Percentiles rank a stretch among this genome's conserved stretches.
Evolutionary conservation across 2,113 vertebrate genomes (phyloP).

Genomic region (Chionis minor): DNA sequence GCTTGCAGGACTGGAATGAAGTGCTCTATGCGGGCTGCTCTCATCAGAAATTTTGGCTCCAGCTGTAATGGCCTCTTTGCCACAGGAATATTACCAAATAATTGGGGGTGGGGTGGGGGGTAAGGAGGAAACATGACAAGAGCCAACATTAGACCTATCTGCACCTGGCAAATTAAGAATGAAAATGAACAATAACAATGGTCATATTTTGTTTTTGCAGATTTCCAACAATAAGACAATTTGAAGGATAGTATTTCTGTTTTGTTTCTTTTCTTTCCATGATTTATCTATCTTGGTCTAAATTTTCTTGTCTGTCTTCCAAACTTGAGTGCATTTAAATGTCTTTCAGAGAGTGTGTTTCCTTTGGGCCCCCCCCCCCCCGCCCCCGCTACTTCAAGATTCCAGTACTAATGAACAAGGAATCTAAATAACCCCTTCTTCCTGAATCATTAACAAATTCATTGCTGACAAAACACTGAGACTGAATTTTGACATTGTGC

Average conservation of each 20-base stretch:
- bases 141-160: background rate
- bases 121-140: background rate
- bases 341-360: conserved; percentile 25
- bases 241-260: conserved; percentile 9
- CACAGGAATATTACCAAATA: background rate
- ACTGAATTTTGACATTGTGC: background rate
- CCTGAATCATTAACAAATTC: conserved; percentile 10
- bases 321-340: conserved; percentile 11
- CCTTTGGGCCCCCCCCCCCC: background rate
- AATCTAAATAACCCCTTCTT: conserved; percentile 40
- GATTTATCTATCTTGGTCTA: conserved; percentile 42
- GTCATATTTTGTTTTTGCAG: background rate
- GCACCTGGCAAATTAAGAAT: conserved; percentile 5
- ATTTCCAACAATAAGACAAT: background rate
- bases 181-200: conserved; percentile 1
- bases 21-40: background rate
- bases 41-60: background rate
- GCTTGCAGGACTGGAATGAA: conserved; percentile 20
- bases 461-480: conserved; percentile 37
- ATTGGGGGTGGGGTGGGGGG: background rate
- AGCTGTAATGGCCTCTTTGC: background rate
- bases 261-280: background rate
- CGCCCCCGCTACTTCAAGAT: background rate
- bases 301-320: conserved; percentile 33
- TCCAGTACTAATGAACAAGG: conserved; percentile 12